A percentile compares a stretch with the other conserved stretches of the same genome.
Conservation (phyloP, 2,113 vertebrate species). For the Solea solea region DNA sequence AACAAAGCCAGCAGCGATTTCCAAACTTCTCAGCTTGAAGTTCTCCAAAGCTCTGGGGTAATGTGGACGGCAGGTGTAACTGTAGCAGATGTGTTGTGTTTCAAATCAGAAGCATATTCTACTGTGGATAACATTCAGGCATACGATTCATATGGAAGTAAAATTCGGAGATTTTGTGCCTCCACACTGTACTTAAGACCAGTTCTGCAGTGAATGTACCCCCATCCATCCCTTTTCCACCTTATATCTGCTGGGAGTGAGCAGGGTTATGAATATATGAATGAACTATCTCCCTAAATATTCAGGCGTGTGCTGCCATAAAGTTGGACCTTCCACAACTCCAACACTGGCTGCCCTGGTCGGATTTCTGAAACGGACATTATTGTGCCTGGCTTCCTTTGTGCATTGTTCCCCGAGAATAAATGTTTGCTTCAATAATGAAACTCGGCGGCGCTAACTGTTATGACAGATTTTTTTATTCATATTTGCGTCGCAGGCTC, state of each 20-base stretch:
- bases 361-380: conserved; percentile 2
- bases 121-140: too few species aligned
- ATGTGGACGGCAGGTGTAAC: too few species aligned
- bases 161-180: not conserved
- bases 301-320: not conserved
- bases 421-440: conserved; percentile 12
- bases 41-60: too few species aligned
- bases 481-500: conserved; percentile 33
- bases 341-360: not conserved
- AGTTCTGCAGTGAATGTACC: not conserved
- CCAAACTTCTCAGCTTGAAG: too few species aligned
- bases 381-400: not conserved
- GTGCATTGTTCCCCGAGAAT: not conserved
- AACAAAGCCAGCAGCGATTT: too few species aligned
- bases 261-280: conserved; percentile 28
- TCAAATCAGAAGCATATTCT: too few species aligned
- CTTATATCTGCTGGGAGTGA: conserved; percentile 11
- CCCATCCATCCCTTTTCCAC: not conserved
- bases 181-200: not conserved
- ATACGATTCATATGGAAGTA: not conserved
- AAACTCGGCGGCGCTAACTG: not conserved
- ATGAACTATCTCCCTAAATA: conserved; percentile 19
- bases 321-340: not conserved
- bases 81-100: too few species aligned
- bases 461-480: conserved; percentile 27